Base-by-base conservation (phyloP, 2,888 invertebrate genomes). In the Calameuta idolon region DNA sequence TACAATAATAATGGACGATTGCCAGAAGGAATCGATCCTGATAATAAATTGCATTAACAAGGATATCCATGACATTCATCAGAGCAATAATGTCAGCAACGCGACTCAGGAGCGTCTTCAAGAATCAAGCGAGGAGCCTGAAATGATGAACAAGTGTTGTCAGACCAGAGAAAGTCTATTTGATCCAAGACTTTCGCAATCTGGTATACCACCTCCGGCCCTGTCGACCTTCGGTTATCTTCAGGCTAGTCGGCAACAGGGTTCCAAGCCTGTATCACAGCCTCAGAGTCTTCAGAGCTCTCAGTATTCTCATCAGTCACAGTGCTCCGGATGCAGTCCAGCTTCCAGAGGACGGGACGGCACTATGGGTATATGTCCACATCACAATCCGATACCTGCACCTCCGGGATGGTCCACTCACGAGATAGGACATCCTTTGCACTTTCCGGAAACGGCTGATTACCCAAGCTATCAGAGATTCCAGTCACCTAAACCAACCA, bases 91-190 rank as follows among this genome's bases (percentile, higher is more conserved):
- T 71, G 89, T 91, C 30, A 91, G 91, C 76, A 91, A 91, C 76
- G 91, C 91, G 12, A 91, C 91, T 1, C 91, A 91, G 77, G 91
- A 91, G 75, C 86, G 91, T 1, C 81, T 91, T 0, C 90, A 91
- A 34, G 91, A 90, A 75, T 87, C 88, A 31, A 89, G 81, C 83
- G 92, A 89, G 40, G 90, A 92, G 78, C 93, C 93, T 3, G 94
- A 94, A 87, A 95, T 95, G 94, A 94, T 95, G 84, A 95, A 96
- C 90, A 95, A 94, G 89, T 95, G 95, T 76, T 97, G 97, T 89
- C 97, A 97, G 90, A 97, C 97, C 0, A 93, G 97, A 84, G 97
- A 96, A 90, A 96, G 96, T 87, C 92, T 96, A 55, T 96, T 96
- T 88, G 92, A 93, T 76, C 88, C 92, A 33, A 91, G 91, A 81